These are phyloP conservation scores for Eutrigla gurnardus DNA, from an alignment of 2,797 vertebrate genomes.

Conservation along the genomic window DNA sequence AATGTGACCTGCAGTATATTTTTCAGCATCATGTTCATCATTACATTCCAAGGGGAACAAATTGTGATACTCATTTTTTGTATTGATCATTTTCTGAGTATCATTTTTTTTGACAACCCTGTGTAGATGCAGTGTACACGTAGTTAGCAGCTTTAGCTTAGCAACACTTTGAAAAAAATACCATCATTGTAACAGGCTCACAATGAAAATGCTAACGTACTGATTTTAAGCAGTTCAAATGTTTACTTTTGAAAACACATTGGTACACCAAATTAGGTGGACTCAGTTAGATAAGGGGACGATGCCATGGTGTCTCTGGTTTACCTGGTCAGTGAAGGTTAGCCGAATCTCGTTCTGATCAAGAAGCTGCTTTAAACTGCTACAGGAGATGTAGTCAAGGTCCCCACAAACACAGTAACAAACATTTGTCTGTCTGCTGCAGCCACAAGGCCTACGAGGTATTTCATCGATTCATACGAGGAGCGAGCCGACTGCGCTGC, in stretches of 20 bases:
- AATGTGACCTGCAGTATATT: too few relatives aligned
- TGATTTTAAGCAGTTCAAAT: neutral
- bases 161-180: neutral
- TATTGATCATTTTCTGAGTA: too few relatives aligned
- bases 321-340: neutral
- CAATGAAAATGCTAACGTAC: neutral
- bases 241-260: neutral
- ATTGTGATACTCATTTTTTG: neutral
- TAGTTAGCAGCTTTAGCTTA: too few relatives aligned
- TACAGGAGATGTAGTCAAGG: neutral
- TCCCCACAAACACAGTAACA: neutral
- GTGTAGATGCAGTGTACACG: too few relatives aligned
- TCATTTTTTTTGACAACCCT: too few relatives aligned
- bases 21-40: too few relatives aligned
- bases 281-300: too few relatives aligned
- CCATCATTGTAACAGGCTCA: neutral
- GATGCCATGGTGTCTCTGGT: too few relatives aligned
- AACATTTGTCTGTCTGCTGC: neutral
- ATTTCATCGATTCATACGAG: slow-evolving; percentile 19
- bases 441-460: slow-evolving; percentile 39
- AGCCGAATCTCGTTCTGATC: neutral
- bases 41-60: too few relatives aligned
- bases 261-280: neutral
- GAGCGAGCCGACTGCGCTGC: slow-evolving; percentile 7
- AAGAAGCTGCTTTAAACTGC: too few relatives aligned